Conservation (phyloP, 2,797 vertebrate genomes). For the Acrocephalus scirpaceus region DNA sequence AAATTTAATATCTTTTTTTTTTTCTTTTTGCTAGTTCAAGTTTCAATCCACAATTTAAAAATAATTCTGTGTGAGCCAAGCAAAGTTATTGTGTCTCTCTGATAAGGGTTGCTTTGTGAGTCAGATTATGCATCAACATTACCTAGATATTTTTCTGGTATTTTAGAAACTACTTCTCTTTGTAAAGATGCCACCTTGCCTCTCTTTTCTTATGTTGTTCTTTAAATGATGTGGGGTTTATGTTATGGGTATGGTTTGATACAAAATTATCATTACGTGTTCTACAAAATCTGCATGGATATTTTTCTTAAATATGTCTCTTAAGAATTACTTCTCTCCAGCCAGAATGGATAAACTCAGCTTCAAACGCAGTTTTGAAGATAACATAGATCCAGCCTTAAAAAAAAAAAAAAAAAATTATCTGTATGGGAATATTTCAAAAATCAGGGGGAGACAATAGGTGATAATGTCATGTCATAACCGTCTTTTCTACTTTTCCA, state of each 20-base stretch:
- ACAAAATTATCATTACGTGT: fast-evolving
- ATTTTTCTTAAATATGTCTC: neutral
- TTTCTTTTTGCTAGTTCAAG: neutral
- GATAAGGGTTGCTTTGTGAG: neutral
- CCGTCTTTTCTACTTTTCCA: neutral
- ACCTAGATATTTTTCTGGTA: fast-evolving
- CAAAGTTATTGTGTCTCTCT: neutral
- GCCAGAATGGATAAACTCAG: neutral
- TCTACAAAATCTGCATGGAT: neutral
- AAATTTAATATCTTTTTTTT: neutral
- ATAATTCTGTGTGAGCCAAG: neutral
- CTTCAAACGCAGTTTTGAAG: neutral
- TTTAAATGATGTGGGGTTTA: fast-evolving
- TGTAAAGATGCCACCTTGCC: neutral
- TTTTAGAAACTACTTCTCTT: neutral
- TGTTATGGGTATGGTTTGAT: neutral
- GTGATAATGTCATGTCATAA: neutral
- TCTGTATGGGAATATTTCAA: neutral
- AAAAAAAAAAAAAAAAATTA: neutral
- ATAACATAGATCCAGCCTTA: neutral
- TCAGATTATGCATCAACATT: neutral
- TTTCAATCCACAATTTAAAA: neutral
- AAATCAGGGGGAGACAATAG: neutral
- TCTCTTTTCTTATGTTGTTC: neutral
- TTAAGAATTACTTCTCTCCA: neutral